These are phyloP conservation scores for Microcebus tavaratra DNA, from an alignment of 2,113 vertebrate genomes.

Conservation along the genomic window DNA sequence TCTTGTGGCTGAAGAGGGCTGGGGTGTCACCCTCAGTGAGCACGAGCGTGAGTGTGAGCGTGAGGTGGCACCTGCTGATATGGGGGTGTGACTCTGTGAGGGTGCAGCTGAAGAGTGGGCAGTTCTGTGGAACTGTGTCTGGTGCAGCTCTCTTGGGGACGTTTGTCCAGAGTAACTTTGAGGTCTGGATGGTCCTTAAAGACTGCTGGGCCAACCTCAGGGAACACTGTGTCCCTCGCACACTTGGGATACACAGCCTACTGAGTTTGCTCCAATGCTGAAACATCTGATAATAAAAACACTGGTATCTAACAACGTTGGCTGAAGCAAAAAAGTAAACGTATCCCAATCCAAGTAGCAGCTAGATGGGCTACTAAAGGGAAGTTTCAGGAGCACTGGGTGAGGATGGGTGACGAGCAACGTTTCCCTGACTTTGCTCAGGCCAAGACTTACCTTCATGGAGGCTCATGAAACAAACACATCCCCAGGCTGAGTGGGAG, in stretches of 20 bases:
- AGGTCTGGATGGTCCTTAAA: neutral
- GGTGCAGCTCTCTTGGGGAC: neutral
- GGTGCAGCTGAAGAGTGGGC: fast-evolving
- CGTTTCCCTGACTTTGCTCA: neutral
- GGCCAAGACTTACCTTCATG: neutral
- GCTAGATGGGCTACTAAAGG: neutral
- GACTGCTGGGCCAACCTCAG: neutral
- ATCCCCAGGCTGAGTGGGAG: neutral
- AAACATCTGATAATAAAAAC: neutral
- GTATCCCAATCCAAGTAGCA: fast-evolving
- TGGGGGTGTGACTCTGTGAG: neutral
- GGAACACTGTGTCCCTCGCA: neutral
- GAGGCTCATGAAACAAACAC: neutral
- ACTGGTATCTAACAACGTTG: neutral
- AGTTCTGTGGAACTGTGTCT: neutral
- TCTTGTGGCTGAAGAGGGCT: neutral
- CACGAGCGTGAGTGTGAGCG: neutral
- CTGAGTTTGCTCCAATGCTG: neutral
- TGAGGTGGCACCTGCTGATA: neutral
- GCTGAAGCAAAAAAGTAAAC: neutral
- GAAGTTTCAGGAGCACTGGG: neutral
- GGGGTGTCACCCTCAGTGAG: neutral
- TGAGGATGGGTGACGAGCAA: fast-evolving
- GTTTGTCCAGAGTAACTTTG: fast-evolving
- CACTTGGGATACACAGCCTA: neutral